A percentile compares a stretch with the other conserved stretches of the same genome.
These are phyloP conservation scores for Gnathonemus echidnorhynchus DNA, from an alignment of 2,113 vertebrate species.

Conservation along the genomic window DNA sequence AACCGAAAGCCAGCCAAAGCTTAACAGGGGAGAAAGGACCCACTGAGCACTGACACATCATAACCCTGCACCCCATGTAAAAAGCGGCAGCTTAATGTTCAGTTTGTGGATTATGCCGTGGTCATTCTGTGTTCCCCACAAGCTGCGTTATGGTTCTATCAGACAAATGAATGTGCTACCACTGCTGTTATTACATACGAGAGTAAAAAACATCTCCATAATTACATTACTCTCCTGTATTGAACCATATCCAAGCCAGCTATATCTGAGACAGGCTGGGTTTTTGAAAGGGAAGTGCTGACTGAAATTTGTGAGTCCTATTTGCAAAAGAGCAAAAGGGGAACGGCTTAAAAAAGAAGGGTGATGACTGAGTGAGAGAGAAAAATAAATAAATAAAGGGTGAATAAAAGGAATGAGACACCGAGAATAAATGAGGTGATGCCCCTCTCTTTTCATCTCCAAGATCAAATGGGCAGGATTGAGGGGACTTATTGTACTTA, in stretches of 20 bases:
- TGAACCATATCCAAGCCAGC: not conserved
- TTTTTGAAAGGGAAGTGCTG: slow-evolving; percentile 27
- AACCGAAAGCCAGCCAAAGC: not conserved
- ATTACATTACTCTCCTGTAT: not conserved
- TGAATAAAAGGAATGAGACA: slow-evolving; percentile 19
- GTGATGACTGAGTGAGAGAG: slow-evolving; percentile 20
- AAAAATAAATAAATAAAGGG: slow-evolving; percentile 29
- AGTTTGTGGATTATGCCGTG: not conserved
- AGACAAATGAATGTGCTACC: slow-evolving; percentile 11
- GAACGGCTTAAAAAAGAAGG: slow-evolving; percentile 27
- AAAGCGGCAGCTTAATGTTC: not conserved
- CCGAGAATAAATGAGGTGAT: slow-evolving; percentile 5
- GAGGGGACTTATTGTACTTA: slow-evolving; percentile 30
- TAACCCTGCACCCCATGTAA: not conserved
- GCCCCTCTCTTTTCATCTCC: slow-evolving; percentile 28
- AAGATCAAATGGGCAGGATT: slow-evolving; percentile 33
- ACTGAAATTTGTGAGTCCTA: slow-evolving; percentile 23
- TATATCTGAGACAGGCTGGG: not conserved
- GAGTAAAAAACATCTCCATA: not conserved
- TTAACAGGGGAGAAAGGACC: not conserved
- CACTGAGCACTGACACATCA: not conserved
- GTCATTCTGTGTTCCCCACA: not conserved
- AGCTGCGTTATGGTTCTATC: not conserved
- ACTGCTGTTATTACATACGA: not conserved
- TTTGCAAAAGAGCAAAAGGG: slow-evolving; percentile 20